These are phyloP conservation scores for Acanthornis magna DNA, from an alignment of 2,797 vertebrate genomes.

Conservation along the genomic window DNA sequence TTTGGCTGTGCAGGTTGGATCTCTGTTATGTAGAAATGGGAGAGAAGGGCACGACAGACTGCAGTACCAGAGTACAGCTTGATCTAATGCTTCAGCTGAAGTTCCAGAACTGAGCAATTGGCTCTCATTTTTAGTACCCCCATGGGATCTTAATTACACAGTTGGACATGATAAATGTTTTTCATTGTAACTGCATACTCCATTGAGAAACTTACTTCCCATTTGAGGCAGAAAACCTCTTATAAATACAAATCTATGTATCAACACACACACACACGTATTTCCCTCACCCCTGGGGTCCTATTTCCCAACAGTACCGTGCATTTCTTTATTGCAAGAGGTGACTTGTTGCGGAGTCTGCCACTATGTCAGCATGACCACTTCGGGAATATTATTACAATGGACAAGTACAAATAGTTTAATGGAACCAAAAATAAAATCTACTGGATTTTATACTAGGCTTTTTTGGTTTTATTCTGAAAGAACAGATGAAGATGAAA, in stretches of 20 bases:
- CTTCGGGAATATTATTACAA: neutral
- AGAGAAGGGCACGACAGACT: neutral
- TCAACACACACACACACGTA: neutral
- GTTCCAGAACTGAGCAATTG: neutral
- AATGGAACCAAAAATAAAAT: neutral
- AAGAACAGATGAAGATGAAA: neutral
- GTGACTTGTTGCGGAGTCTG: neutral
- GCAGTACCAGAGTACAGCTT: neutral
- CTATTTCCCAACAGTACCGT: neutral
- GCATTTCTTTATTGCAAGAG: neutral
- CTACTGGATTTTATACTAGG: neutral
- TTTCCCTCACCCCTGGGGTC: fast-evolving
- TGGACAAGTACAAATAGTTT: neutral
- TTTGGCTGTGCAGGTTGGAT: neutral
- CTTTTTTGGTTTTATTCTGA: neutral
- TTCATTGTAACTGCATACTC: neutral
- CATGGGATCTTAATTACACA: neutral
- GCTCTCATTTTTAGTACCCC: neutral
- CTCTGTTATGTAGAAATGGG: neutral
- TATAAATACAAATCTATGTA: fast-evolving
- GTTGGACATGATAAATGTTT: neutral
- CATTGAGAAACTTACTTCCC: neutral
- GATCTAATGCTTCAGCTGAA: neutral
- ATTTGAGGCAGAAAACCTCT: neutral
- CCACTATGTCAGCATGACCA: neutral